phyloP scores from a whole-genome alignment of 1,140 invertebrate species.

The Drosophila virilis region DNA sequence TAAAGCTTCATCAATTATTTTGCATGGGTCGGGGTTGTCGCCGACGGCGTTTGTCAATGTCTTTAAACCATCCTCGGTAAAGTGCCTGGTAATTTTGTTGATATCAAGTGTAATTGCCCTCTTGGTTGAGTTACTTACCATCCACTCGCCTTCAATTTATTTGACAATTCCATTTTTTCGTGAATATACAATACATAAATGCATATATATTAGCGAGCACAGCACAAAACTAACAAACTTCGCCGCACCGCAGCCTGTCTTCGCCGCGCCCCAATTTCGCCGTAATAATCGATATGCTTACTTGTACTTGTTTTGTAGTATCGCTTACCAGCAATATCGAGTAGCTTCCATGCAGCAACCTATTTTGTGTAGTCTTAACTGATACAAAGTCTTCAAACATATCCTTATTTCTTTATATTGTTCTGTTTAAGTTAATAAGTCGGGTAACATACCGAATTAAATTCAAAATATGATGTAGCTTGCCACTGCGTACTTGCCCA shows the following conservation, averaged over 20 bases:
- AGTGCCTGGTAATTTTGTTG: slow-evolving; percentile 36
- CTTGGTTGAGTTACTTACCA: slow-evolving; percentile 85
- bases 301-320: background rate
- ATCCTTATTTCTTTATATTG: no score
- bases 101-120: background rate
- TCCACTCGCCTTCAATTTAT: slow-evolving; percentile 85
- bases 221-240: slow-evolving; percentile 36
- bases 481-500: no score
- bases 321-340: background rate
- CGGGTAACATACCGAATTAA: no score
- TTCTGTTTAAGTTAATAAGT: no score
- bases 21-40: slow-evolving; percentile 48
- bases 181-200: slow-evolving; percentile 33
- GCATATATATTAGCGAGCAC: slow-evolving; percentile 37
- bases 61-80: slow-evolving; percentile 55
- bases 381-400: no score
- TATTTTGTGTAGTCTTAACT: no score
- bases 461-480: no score
- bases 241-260: slow-evolving; percentile 27
- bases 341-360: no score
- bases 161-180: slow-evolving; percentile 72
- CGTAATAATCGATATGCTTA: slow-evolving; percentile 1
- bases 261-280: slow-evolving; percentile 27
- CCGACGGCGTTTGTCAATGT: slow-evolving; percentile 39
- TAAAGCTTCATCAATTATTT: slow-evolving; percentile 67